A percentile compares a stretch with the other conserved stretches of the same genome.
phyloP scores from a whole-genome alignment of 1,140 invertebrate species.

The Paralvinella palmiformis region DNA sequence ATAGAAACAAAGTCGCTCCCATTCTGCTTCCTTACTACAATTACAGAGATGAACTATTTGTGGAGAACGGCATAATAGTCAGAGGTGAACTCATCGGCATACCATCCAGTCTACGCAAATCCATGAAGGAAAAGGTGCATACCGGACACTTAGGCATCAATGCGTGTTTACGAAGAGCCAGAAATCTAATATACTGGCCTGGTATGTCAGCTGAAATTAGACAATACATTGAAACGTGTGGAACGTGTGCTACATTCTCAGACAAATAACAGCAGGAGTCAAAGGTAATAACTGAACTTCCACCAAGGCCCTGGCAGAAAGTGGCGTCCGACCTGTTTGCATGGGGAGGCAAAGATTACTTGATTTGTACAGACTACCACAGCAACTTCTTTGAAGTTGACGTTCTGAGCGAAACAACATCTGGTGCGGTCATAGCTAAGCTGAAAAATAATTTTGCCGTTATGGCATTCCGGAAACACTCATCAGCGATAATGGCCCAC shows the following conservation, averaged over 20 bases:
- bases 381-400: slow-evolving; percentile 12
- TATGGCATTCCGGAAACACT: slow-evolving; percentile 9
- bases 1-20: background rate
- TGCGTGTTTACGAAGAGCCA: background rate
- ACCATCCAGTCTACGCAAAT: background rate
- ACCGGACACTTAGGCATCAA: slow-evolving; percentile 5
- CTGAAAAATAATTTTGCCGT: slow-evolving; percentile 1
- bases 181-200: background rate
- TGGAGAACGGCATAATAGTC: background rate
- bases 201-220: background rate
- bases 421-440: background rate
- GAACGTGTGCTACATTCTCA: background rate
- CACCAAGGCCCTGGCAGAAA: slow-evolving; percentile 6
- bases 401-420: background rate
- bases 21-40: background rate
- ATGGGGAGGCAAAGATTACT: background rate
- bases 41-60: slow-evolving; percentile 3
- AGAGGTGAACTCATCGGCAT: background rate
- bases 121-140: slow-evolving; percentile 3
- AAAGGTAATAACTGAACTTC: background rate
- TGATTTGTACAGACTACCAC: slow-evolving; percentile 7
- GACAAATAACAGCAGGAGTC: background rate
- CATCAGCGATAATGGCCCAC: slow-evolving; percentile 1
- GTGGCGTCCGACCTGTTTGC: slow-evolving; percentile 5
- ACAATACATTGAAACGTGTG: slow-evolving; percentile 3